A percentile compares a stretch with the other conserved stretches of the same genome.
Conservation (phyloP, 2,113 vertebrate genomes). For the Sinocyclocheilus maitianheensis region DNA sequence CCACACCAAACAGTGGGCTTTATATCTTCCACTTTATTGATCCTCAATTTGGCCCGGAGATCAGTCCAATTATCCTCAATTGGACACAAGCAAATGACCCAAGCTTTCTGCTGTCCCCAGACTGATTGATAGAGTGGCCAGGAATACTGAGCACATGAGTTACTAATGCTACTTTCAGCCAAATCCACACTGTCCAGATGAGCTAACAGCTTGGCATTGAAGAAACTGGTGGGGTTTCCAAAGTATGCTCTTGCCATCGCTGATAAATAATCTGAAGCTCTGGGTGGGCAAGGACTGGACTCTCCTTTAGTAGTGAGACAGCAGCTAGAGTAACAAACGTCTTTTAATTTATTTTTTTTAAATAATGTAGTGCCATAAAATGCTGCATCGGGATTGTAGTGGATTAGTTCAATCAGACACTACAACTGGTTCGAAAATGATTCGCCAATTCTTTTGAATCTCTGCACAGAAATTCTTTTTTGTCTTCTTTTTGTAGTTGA, state of each 20-base stretch:
- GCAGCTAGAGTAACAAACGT: background rate
- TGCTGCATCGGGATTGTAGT: too few species aligned
- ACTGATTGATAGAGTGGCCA: slow-evolving; percentile 43
- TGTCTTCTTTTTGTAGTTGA: too few species aligned
- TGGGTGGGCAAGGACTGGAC: background rate
- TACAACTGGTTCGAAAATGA: too few species aligned
- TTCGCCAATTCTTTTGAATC: too few species aligned
- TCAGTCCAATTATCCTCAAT: slow-evolving; percentile 50
- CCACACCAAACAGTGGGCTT: background rate
- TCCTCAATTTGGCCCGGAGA: slow-evolving; percentile 47
- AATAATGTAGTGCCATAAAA: too few species aligned
- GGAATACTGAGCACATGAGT: slow-evolving; percentile 41
- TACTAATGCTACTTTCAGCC: slow-evolving; percentile 36
- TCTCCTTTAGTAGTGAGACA: background rate
- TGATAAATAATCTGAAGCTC: background rate
- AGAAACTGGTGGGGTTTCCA: background rate
- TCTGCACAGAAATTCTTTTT: too few species aligned
- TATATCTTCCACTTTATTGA: slow-evolving; percentile 27
- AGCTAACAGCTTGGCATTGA: slow-evolving; percentile 6
- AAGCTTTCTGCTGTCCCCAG: slow-evolving; percentile 37
- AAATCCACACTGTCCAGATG: slow-evolving; percentile 34
- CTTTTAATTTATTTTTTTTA: background rate
- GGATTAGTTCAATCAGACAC: too few species aligned
- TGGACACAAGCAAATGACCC: slow-evolving; percentile 56
- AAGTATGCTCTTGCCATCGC: background rate